These are phyloP conservation scores for Notodonta dromedarius DNA, from an alignment of 2,888 invertebrate species.

Conservation along the genomic window DNA sequence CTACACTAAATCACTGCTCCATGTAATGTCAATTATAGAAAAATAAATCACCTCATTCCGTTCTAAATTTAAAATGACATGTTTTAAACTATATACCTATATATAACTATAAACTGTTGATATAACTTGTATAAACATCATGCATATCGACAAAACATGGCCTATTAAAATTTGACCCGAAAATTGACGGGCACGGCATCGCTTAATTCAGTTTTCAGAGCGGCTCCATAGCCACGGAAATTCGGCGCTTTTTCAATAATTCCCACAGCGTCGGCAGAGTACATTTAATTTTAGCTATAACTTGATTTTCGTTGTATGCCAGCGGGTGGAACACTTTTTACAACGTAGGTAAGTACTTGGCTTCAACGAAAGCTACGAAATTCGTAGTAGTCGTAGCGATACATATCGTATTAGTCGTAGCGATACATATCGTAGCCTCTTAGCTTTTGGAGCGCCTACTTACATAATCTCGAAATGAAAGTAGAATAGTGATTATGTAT, in stretches of 20 bases:
- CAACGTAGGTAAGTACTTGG: neutral
- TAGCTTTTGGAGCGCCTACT: neutral
- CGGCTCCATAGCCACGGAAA: constrained; percentile 22
- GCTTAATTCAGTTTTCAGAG: constrained; percentile 30
- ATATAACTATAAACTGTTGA: too few species aligned
- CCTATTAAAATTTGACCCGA: constrained; percentile 23
- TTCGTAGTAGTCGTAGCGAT: constrained; percentile 10
- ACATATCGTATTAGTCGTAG: constrained; percentile 9
- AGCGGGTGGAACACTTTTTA: constrained; percentile 14
- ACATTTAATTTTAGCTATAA: constrained; percentile 25
- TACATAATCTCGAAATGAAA: too few species aligned
- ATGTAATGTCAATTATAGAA: too few species aligned
- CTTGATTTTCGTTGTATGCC: constrained; percentile 22
- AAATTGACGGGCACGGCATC: constrained; percentile 18
- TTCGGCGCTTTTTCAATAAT: constrained; percentile 32
- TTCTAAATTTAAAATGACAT: too few species aligned
- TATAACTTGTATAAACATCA: too few species aligned
- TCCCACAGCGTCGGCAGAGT: constrained; percentile 15
- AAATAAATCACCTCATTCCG: too few species aligned
- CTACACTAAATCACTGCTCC: too few species aligned
- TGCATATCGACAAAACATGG: constrained; percentile 20
- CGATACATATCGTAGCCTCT: constrained; percentile 2
- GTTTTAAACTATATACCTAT: too few species aligned
- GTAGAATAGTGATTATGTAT: too few species aligned
- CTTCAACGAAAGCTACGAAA: constrained; percentile 14